Evolutionary conservation across 2,113 vertebrate species (phyloP), one percentile per base, ranked within the genome.

Genomic region (Anarhynchus alexandrinus): DNA sequence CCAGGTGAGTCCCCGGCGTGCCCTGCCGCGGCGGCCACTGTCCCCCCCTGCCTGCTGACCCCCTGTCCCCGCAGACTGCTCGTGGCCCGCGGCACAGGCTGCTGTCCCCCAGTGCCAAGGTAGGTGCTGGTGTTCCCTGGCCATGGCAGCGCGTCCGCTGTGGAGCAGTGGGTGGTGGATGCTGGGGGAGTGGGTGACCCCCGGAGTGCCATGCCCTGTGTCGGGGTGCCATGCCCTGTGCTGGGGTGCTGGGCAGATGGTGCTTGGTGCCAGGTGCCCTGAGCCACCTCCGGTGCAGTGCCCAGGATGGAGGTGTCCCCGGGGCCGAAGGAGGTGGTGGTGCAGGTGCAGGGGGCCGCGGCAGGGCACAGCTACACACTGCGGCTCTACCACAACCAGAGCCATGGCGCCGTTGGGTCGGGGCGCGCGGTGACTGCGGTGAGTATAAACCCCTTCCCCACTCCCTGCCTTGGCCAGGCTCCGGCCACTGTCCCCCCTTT

Each of bases 81-180:
- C 90, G 4, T 97, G 97, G 95, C 97, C 95, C 0, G 29, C 74
- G 19, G 96, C 98, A 79, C 95, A 42, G 89, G 82, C 89, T 82
- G 86, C 86, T 10, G 52, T 98, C 52, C 96, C 85, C 55, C 97
- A 96, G 86, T 98, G 98, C 94, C 96, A 96, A 97, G 98, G 98
- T 98, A 98, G 66, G 97, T 93, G 82, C 66, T 90, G 65, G 74
- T 0, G 0, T 72, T 10, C 32, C 52, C 42, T 4, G 0, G n/a
- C 25, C 2, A 0, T 0, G 3, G 32, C 74, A 43, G 58, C 1
- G 1, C 54, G 4, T 78, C 2, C 11, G 22, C 30, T 12, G 23
- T 13, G 72, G 73, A n/a, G 40, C 66, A 22, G 32, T 2, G 4
- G 77, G 76, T 0, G 5, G 51, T 66, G 66, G 34, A 34, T 85